A percentile compares a stretch with the other conserved stretches of the same genome.
These are phyloP conservation scores for Regulus satrapa DNA, from an alignment of 2,113 vertebrate species.

Conservation along the genomic window DNA sequence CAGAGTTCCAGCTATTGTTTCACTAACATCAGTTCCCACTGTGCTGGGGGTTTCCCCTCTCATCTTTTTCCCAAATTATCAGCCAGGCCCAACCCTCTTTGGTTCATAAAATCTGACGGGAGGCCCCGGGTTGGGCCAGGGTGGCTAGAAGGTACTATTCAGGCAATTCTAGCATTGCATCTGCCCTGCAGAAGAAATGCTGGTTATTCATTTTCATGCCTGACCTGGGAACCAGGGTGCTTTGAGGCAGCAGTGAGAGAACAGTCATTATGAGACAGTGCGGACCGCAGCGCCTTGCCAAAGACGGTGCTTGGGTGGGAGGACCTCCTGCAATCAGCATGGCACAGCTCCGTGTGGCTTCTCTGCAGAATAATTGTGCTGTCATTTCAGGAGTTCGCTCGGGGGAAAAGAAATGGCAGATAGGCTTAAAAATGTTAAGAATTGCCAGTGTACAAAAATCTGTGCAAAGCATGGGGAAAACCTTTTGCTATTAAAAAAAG, in stretches of 20 bases:
- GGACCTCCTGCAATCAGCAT: background rate
- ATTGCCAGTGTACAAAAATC: background rate
- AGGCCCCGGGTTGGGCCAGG: background rate
- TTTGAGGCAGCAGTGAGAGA: background rate
- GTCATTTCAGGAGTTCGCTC: conserved; percentile 4
- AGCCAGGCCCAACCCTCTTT: background rate
- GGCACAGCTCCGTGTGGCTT: background rate
- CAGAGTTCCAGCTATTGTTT: conserved; percentile 59
- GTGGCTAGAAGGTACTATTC: background rate
- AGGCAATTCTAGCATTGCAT: background rate
- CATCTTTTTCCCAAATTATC: conserved; percentile 21
- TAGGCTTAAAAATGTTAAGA: background rate
- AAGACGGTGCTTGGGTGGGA: background rate
- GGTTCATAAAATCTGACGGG: background rate
- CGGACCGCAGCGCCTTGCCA: background rate
- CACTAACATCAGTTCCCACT: background rate
- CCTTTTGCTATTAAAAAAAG: background rate
- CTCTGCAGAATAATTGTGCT: background rate
- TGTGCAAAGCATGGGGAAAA: background rate
- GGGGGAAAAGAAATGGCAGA: background rate
- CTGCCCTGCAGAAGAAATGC: background rate
- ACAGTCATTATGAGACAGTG: background rate
- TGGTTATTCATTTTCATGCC: background rate
- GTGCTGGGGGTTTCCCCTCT: conserved; percentile 21
- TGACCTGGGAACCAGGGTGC: background rate